These are phyloP conservation scores for Chrysomela aeneicollis DNA, from an alignment of 2,888 invertebrate species.

Conservation along the genomic window DNA sequence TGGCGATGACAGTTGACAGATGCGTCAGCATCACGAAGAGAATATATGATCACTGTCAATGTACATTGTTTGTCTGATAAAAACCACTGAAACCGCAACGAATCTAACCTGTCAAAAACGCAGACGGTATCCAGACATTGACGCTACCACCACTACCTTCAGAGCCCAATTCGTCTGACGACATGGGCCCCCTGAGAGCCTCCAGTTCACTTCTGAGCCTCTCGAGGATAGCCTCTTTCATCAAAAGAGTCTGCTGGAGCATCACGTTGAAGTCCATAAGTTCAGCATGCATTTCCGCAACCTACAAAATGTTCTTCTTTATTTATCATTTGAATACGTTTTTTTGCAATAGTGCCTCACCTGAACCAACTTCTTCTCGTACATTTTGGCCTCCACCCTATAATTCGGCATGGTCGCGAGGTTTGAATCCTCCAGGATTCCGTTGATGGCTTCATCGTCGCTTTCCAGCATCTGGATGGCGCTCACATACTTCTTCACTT, in stretches of 20 bases:
- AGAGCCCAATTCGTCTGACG: constrained; percentile 60
- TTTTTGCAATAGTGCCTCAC: constrained; percentile 57
- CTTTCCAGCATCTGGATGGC: constrained; percentile 85
- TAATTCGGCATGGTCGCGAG: constrained; percentile 61
- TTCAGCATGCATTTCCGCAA: constrained; percentile 94
- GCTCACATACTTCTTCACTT: constrained; percentile 84
- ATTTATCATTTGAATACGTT: not conserved
- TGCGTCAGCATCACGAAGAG: no score
- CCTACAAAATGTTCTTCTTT: constrained; percentile 62
- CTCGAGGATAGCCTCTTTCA: constrained; percentile 69
- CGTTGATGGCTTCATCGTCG: constrained; percentile 56
- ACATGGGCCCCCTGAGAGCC: constrained; percentile 70
- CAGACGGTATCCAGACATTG: constrained; percentile 87
- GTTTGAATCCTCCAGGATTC: constrained; percentile 54
- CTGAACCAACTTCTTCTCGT: constrained; percentile 87
- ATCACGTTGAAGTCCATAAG: constrained; percentile 91
- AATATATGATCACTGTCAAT: no score
- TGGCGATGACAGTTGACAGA: no score
- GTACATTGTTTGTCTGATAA: no score
- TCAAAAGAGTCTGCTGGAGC: constrained; percentile 75
- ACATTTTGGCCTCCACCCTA: constrained; percentile 77
- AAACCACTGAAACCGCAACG: no score
- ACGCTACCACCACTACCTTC: constrained; percentile 66
- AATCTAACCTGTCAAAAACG: constrained; percentile 74
- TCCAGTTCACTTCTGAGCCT: constrained; percentile 71